Conservation (phyloP, 1,140 invertebrate species). For the Zaprionus taronus region DNA sequence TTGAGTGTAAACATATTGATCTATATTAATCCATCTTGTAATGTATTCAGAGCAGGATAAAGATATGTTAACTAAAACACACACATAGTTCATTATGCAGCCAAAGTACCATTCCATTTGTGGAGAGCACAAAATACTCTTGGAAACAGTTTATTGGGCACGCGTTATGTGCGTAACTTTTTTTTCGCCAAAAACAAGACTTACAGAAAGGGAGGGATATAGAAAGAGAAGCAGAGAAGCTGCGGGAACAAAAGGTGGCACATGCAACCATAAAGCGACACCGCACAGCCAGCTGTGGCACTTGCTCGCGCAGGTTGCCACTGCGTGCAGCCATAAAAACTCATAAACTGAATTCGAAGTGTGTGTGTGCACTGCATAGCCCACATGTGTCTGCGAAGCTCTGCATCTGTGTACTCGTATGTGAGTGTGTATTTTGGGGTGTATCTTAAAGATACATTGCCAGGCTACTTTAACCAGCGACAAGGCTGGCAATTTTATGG, state of each 20-base stretch:
- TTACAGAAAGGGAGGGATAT: too few species aligned
- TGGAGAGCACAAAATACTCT: background rate
- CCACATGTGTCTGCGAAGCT: constrained; percentile 38
- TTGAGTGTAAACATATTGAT: too few species aligned
- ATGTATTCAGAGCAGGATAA: too few species aligned
- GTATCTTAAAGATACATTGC: constrained; percentile 62
- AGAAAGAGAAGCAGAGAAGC: background rate
- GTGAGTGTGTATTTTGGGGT: constrained; percentile 41
- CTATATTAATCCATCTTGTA: too few species aligned
- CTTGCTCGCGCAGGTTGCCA: constrained; percentile 11
- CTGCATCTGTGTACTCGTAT: constrained; percentile 12
- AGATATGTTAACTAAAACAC: too few species aligned
- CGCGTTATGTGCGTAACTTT: constrained; percentile 38
- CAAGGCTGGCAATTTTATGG: constrained; percentile 29
- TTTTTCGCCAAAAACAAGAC: background rate
- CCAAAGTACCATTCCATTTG: background rate
- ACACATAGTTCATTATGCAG: background rate
- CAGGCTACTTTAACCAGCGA: constrained; percentile 44
- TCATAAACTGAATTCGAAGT: constrained; percentile 45
- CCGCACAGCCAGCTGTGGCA: constrained; percentile 24
- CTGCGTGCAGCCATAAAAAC: constrained; percentile 51
- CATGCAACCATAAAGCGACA: constrained; percentile 46
- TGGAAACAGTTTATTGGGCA: constrained; percentile 53
- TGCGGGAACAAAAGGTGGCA: constrained; percentile 26
- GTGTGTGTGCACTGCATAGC: constrained; percentile 23